Base-by-base conservation (phyloP, 2,888 invertebrate species). In the Drosophila falleni region DNA sequence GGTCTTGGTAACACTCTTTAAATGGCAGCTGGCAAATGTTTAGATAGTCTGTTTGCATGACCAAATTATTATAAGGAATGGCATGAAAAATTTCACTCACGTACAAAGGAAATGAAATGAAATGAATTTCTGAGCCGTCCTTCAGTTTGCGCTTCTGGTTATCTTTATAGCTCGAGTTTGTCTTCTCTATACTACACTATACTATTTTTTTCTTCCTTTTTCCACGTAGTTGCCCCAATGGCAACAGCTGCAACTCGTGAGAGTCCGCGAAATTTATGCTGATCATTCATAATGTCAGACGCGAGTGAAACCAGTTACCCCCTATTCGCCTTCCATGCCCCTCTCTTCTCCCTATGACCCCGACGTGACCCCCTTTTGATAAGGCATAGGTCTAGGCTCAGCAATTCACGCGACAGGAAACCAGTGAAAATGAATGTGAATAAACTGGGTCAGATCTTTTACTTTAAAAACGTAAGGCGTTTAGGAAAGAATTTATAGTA, bases 251-350 rank as follows among this genome's bases (percentile, higher is more conserved):
- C 83, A 89, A 50, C 60, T 74, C 74, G 89, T 42, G 63, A 69
- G 73, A 65, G 74, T 72, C 62, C 85, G 84, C 79, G 89, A 84
- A 87, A 87, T 87, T 87, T 87, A 87, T 87, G 89, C 87, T 89
- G 90, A 87, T 87, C 87, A 89, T 87, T 87, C 89, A 87, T 87
- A 87, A 89, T 87, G 89, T 87, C 81, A 88, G 87, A 75, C 65
- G 73, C 72, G 71, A 70, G 69, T 65, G 58, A 63, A 68, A 10
- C n/a, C 46, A 10, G 29, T 5, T 9, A 26, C 41, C 10, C 19
- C 11, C 23, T 19, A 19, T 19, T 26, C 10, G 0, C 8, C 31
- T 3, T 29, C 4, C 23, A 23, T 11, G 4, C 19, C 42, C 5
- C 33, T 10, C 41, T 31, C 8, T 10, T 31, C 0, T 16, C 46